phyloP scores from a whole-genome alignment of 2,797 vertebrate species.

The Leuciscus waleckii region DNA sequence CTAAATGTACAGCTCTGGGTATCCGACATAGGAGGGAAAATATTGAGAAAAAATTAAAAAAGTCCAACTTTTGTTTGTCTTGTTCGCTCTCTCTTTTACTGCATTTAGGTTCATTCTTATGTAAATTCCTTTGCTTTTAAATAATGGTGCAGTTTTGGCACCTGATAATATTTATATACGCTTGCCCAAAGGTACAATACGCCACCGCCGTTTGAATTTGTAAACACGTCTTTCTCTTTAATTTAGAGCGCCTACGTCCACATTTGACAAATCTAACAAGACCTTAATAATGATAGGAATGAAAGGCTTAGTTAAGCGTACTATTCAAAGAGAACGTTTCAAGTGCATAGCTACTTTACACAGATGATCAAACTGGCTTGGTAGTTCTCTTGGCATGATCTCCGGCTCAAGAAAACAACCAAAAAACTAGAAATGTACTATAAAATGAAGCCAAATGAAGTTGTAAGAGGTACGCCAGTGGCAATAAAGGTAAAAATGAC shows the following conservation, averaged over 20 bases:
- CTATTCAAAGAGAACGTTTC: slow-evolving; percentile 30
- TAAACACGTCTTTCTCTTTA: slow-evolving; percentile 49
- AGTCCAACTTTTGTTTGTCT: slow-evolving; percentile 73
- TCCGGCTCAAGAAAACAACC: slow-evolving; percentile 34
- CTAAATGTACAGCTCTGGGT: slow-evolving; percentile 81
- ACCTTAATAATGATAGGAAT: slow-evolving; percentile 29
- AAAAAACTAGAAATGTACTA: slow-evolving; percentile 14
- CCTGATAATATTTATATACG: slow-evolving; percentile 81
- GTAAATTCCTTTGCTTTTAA: slow-evolving; percentile 81
- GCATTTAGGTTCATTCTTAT: slow-evolving; percentile 79
- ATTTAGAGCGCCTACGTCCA: slow-evolving; percentile 12
- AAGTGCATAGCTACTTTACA: slow-evolving; percentile 51
- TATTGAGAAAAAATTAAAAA: slow-evolving; percentile 57
- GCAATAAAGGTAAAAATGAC: slow-evolving; percentile 33
- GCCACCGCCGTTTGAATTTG: slow-evolving; percentile 71
- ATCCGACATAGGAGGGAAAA: slow-evolving; percentile 75
- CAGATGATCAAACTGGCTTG: slow-evolving; percentile 9
- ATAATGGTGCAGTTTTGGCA: slow-evolving; percentile 80
- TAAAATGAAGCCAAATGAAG: slow-evolving; percentile 20
- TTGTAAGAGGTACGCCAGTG: slow-evolving; percentile 16
- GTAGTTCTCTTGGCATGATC: slow-evolving; percentile 36
- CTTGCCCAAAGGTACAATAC: slow-evolving; percentile 84
- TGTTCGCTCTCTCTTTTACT: slow-evolving; percentile 69
- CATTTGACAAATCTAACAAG: slow-evolving; percentile 9
- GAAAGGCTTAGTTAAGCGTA: slow-evolving; percentile 19